Evolutionary conservation across 2,888 invertebrate genomes (phyloP), one percentile per base, ranked within the genome.

Genomic region (Tenthredo scrophulariae): DNA sequence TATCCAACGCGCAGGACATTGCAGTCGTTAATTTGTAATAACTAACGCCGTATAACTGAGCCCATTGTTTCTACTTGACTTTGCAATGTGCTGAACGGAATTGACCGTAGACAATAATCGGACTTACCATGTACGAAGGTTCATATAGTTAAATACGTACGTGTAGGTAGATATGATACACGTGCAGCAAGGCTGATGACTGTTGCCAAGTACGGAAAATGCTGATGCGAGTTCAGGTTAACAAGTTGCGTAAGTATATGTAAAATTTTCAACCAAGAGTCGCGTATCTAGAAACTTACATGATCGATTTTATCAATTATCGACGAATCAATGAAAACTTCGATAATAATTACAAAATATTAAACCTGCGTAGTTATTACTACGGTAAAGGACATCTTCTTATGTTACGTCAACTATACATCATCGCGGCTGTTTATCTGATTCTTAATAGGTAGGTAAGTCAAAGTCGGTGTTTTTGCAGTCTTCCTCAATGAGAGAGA

Each of bases 181-280:
- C 18, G 77, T 33, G 29, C 6, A 18, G 54, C 46, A 77, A 29
- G 46, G 77, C 77, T 77, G 77, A 77, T 54, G 77, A 54, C 77
- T 54, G 77, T 77, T 77, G 33, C 77, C 77, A 77, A 77, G 18
- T 50, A 77, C 29, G 50, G 46, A 77, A 77, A 77, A 77, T 54
- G 77, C 77, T 77, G 77, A 77, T 77, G 26, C 29, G 29, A 40
- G 40, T 43, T 15, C 54, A 50, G 75, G 75, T 75, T 54, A 54
- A 54, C 33, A 7, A n/a, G 22, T 46, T 46, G 15, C 75, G 75
- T 70, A 70, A 70, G 75, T 75, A 46, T 75, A 46, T 43, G 22
- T n/a, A 75, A n/a, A 75, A 75, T 75, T 37, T 70, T 37, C 70
- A 70, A 37, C 29, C 9, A 1, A 70, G 70, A 70, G 15, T 37